Evolutionary conservation across 2,888 invertebrate genomes (phyloP).

Genomic region (Cephalotes varians): DNA sequence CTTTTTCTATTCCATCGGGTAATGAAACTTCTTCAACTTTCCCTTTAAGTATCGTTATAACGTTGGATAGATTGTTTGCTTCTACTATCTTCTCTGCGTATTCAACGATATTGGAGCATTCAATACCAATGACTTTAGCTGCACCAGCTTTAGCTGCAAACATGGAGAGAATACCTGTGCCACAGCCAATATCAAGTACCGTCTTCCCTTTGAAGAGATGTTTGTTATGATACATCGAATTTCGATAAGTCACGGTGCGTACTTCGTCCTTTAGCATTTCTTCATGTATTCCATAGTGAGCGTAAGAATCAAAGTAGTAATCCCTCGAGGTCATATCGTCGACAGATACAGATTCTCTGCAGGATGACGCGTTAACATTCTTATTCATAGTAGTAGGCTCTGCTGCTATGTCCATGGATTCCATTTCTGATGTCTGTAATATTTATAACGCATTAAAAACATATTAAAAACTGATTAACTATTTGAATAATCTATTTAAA

Average conservation of each 20-base stretch:
- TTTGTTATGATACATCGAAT: slow-evolving; percentile 99
- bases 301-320: slow-evolving; percentile 99
- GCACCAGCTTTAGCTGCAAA: slow-evolving; percentile 99
- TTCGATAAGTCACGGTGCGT: slow-evolving; percentile 98
- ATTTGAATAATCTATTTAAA: neutral
- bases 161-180: slow-evolving; percentile 99
- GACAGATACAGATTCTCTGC: slow-evolving; percentile 88
- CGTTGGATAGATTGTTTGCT: slow-evolving; percentile 92
- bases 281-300: slow-evolving; percentile 99
- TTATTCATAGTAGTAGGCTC: slow-evolving; percentile 80
- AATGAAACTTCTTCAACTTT: slow-evolving; percentile 98
- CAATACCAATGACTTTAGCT: slow-evolving; percentile 97
- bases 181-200: slow-evolving; percentile 99
- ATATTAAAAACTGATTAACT: neutral
- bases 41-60: slow-evolving; percentile 94
- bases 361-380: slow-evolving; percentile 61
- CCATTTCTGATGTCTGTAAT: slow-evolving; percentile 85
- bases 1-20: slow-evolving; percentile 95
- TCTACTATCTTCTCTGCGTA: slow-evolving; percentile 98
- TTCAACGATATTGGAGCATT: slow-evolving; percentile 99
- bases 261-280: slow-evolving; percentile 99
- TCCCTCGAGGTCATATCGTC: slow-evolving; percentile 99
- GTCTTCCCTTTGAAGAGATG: slow-evolving; percentile 97
- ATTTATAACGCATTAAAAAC: neutral
- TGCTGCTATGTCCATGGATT: slow-evolving; percentile 87